A percentile compares a stretch with the other conserved stretches of the same genome.
phyloP scores from a whole-genome alignment of 2,113 vertebrate genomes.

The Oxyura jamaicensis region DNA sequence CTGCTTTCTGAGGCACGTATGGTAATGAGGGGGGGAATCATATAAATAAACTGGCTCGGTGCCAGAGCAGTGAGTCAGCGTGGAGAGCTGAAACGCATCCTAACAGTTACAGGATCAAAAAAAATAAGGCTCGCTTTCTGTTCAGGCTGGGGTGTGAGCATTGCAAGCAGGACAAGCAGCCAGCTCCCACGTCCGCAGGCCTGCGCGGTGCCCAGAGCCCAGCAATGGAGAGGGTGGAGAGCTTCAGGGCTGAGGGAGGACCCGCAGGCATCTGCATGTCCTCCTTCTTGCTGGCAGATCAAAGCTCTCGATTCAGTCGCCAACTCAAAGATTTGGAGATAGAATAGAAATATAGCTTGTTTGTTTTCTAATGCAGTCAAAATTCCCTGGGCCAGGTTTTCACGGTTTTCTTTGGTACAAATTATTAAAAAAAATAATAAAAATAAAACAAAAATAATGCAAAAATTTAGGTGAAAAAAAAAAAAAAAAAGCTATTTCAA shows the following conservation, averaged over 20 bases:
- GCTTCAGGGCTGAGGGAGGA: background rate
- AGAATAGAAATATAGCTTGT: background rate
- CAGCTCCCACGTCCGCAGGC: background rate
- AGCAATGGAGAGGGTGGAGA: background rate
- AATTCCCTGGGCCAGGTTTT: background rate
- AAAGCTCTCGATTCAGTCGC: background rate
- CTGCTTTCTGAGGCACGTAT: slow-evolving; percentile 38
- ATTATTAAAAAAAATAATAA: background rate
- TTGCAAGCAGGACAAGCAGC: background rate
- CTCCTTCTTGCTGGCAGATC: background rate
- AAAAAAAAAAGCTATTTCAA: background rate
- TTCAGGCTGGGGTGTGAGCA: background rate
- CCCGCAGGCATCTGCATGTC: background rate
- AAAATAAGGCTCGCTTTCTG: background rate
- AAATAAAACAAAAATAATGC: background rate
- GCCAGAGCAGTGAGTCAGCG: slow-evolving; percentile 46
- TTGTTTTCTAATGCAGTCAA: background rate
- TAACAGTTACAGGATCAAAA: background rate
- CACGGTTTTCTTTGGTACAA: background rate
- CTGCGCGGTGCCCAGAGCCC: background rate
- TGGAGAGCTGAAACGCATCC: background rate
- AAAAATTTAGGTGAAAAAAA: background rate
- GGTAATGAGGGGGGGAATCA: slow-evolving; percentile 41
- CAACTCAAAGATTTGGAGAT: background rate
- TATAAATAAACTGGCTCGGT: background rate